Evolutionary conservation across 2,113 vertebrate genomes (phyloP), one percentile per base, ranked within the genome.

Genomic region (Pomatostomus ruficeps): DNA sequence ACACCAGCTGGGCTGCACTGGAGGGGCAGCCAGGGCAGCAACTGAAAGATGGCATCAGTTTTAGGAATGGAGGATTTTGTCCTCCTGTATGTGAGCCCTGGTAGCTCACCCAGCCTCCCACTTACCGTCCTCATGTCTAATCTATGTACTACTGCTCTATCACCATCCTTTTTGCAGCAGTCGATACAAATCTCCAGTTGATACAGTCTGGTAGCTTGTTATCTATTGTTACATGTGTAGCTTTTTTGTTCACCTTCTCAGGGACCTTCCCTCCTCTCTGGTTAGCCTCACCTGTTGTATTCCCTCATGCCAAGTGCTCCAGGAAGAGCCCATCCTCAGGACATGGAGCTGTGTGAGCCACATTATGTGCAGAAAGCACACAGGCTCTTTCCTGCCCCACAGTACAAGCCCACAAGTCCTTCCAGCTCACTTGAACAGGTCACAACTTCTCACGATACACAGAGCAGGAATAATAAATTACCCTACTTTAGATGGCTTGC

Each of bases 311-410:
- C 3, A 6, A 4, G 2, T 19, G 38, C 51, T 72, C 26, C 67
- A 58, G 71, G 38, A 71, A 49, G 48, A 88, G 28, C 26, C 35
- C 19, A 28, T 83, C 61, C 71, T 14, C 0, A 0, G 46, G 40
- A 57, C 28, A 5, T 0, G 2, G 9, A 55, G 43, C 67, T 45
- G 2, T 5, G 23, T 0, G 8, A 88, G 63, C 67, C n/a, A 14
- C 0, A 0, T 36, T 20, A 3, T 0, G 0, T 7, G 55, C 29
- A 26, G 55, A 35, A 72, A 45, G 72, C n/a, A 10, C 6, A 0
- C 67, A 21, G 42, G 13, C 36, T 42, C 26, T 14, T 31, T 36
- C 61, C 48, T 55, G 67, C 36, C 78, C 31, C 7, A 19, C 0
- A 0, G 33, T 46, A 58, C 25, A 18, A 76, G 72, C n/a, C 70